phyloP scores from a whole-genome alignment of 30 jellyfish, hydroid and myxozoan species.

The Aurelia aurita complex sp. Pacific region DNA sequence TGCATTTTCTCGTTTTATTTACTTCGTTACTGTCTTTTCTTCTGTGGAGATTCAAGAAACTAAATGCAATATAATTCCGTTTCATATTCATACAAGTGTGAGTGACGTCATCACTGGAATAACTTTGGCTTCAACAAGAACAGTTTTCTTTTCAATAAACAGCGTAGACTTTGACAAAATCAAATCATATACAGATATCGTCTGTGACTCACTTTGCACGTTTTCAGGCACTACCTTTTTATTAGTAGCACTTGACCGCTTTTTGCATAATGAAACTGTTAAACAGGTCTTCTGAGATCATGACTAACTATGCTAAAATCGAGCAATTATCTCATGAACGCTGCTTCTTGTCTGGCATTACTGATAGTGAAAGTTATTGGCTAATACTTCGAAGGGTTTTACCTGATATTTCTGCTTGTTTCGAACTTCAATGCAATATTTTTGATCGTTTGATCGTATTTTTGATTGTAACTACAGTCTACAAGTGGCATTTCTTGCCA shows the following conservation, averaged over 20 bases:
- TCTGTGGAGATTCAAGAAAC: slow-evolving; percentile 23
- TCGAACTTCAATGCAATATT: slow-evolving; percentile 15
- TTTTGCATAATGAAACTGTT: slow-evolving; percentile 38
- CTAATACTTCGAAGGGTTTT: not conserved
- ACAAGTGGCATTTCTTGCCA: slow-evolving; percentile 18
- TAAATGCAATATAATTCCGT: slow-evolving; percentile 14
- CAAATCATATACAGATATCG: slow-evolving; percentile 15
- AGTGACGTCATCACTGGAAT: slow-evolving; percentile 19
- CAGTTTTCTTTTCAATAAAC: not conserved
- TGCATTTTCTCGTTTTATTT: not conserved
- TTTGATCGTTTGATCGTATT: not conserved
- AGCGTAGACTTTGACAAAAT: not conserved
- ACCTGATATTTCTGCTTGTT: not conserved
- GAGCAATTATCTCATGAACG: slow-evolving; percentile 24
- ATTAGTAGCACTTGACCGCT: slow-evolving; percentile 45
- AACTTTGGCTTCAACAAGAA: slow-evolving; percentile 13
- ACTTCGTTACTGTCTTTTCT: slow-evolving; percentile 16
- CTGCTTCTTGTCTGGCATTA: not conserved
- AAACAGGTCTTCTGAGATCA: slow-evolving; percentile 25
- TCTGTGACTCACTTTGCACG: slow-evolving; percentile 26
- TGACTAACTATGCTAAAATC: slow-evolving; percentile 1
- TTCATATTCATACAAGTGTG: slow-evolving; percentile 17
- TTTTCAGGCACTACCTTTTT: slow-evolving; percentile 29
- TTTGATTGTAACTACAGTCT: not conserved
- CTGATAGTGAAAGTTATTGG: not conserved